phyloP scores from a whole-genome alignment of 1,140 invertebrate species.

The Lineus longissimus region DNA sequence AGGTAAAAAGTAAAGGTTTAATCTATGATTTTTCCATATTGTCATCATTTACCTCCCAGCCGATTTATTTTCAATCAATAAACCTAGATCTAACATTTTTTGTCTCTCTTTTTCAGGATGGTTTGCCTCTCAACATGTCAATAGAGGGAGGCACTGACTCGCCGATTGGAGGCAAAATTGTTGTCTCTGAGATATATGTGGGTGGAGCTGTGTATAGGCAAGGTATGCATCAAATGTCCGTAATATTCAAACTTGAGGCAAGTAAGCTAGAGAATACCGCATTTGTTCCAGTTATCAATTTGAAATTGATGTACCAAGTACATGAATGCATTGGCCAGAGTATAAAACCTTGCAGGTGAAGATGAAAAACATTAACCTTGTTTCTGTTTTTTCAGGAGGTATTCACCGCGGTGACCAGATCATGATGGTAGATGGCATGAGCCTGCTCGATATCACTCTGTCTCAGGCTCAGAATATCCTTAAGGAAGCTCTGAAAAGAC shows the following conservation, averaged over 20 bases:
- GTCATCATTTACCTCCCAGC: too few relatives aligned
- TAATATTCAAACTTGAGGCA: too few relatives aligned
- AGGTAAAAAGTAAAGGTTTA: too few relatives aligned
- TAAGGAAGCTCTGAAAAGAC: conserved; percentile 10
- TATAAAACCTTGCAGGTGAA: too few relatives aligned
- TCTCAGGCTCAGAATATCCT: conserved; percentile 21
- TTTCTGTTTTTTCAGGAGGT: conserved; percentile 15
- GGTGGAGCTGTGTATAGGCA: background rate
- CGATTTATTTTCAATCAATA: too few relatives aligned
- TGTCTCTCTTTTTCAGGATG: background rate
- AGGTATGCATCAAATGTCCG: too few relatives aligned
- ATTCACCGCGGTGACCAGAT: conserved; percentile 26
- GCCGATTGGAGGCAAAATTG: background rate
- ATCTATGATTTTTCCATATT: too few relatives aligned
- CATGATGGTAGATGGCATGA: conserved; percentile 26
- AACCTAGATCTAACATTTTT: too few relatives aligned
- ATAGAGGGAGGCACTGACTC: conserved; percentile 4
- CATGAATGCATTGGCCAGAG: too few relatives aligned
- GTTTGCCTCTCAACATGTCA: background rate
- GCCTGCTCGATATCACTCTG: conserved; percentile 20
- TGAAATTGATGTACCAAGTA: too few relatives aligned
- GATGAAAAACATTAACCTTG: background rate
- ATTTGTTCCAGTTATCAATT: too few relatives aligned
- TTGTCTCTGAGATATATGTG: background rate
- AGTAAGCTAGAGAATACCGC: too few relatives aligned